phyloP scores from a whole-genome alignment of 2,113 vertebrate species.

The Nyctereutes procyonoides region DNA sequence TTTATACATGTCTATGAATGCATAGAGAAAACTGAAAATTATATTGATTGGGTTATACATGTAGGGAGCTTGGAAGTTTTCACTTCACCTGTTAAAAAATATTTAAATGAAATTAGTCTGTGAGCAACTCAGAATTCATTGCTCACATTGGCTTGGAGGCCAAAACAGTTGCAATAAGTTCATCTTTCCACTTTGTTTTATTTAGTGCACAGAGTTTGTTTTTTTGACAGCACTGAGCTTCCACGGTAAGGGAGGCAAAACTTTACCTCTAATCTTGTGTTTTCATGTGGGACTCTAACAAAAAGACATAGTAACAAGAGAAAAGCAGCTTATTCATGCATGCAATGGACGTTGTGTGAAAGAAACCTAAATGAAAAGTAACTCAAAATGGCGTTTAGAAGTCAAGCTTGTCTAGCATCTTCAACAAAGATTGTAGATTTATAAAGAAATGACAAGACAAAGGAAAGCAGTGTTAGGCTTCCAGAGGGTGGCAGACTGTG shows the following conservation, averaged over 20 bases:
- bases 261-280: not conserved
- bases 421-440: not conserved
- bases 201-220: not conserved
- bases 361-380: not conserved
- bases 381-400: not conserved
- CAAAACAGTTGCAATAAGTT: not conserved
- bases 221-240: not conserved
- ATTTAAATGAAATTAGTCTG: not conserved
- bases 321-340: not conserved
- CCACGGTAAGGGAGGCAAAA: not conserved
- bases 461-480: not conserved
- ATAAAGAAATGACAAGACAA: not conserved
- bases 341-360: not conserved
- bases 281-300: not conserved
- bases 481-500: not conserved
- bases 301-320: not conserved
- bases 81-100: not conserved
- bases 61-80: not conserved
- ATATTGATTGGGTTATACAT: not conserved
- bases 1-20: not conserved
- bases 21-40: not conserved
- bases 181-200: not conserved
- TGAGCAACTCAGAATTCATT: not conserved
- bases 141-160: not conserved
- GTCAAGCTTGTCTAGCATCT: not conserved